phyloP scores from a whole-genome alignment of 2,888 invertebrate species.

The Lasioglossum calceatum region DNA sequence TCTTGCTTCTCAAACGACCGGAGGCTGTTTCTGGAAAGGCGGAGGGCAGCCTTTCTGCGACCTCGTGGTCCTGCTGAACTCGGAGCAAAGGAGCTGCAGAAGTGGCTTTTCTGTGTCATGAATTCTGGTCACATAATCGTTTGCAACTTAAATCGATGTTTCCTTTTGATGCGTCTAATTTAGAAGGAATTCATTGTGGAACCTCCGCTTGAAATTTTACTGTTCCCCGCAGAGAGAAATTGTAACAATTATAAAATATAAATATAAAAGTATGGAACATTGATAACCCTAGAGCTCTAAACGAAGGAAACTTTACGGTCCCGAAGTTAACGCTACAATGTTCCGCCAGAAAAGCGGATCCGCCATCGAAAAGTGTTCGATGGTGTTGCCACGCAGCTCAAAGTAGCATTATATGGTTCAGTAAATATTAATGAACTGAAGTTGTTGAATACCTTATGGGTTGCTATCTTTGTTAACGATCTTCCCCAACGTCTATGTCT shows the following conservation, averaged over 20 bases:
- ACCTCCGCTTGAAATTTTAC: no score
- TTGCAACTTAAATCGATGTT: neutral
- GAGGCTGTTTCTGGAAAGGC: slow-evolving; percentile 32
- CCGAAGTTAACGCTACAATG: neutral
- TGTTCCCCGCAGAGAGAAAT: no score
- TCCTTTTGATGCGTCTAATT: neutral
- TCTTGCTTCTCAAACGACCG: slow-evolving; percentile 34
- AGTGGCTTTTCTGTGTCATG: neutral
- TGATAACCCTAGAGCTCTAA: neutral
- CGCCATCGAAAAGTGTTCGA: neutral
- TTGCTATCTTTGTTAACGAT: neutral
- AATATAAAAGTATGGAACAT: neutral
- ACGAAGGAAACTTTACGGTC: neutral
- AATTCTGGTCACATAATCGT: neutral
- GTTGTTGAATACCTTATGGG: neutral
- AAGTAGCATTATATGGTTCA: neutral
- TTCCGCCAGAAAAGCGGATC: neutral
- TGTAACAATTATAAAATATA: neutral
- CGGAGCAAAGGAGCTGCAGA: neutral
- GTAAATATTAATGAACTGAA: neutral
- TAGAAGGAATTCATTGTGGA: neutral
- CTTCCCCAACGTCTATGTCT: neutral
- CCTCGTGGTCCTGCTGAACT: neutral
- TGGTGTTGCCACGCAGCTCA: neutral
- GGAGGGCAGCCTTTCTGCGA: slow-evolving; percentile 5